These are phyloP conservation scores for Helicoverpa assulta DNA, from an alignment of 2,888 invertebrate species.

Conservation along the genomic window DNA sequence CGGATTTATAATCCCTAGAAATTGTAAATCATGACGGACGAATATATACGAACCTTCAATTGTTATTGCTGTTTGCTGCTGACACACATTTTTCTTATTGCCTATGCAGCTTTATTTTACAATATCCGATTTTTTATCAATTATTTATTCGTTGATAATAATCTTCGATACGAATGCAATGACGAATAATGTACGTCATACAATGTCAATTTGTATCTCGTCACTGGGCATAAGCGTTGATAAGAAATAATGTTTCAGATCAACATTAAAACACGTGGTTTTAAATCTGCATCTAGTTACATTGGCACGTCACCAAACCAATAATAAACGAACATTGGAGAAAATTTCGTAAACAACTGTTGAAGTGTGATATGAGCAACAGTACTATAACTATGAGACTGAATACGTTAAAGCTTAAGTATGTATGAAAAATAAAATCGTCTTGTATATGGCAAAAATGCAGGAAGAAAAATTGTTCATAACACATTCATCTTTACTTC, in stretches of 20 bases:
- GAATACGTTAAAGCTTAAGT: not conserved
- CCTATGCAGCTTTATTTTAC: not conserved
- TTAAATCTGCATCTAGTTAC: conserved; percentile 54
- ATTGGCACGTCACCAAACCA: conserved; percentile 62
- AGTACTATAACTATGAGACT: conserved; percentile 30
- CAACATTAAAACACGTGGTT: conserved; percentile 56
- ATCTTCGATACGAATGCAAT: not conserved
- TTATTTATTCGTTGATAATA: not conserved
- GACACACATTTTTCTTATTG: conserved; percentile 9
- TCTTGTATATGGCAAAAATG: conserved; percentile 29
- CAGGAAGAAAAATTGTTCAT: conserved; percentile 11
- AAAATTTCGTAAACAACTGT: conserved; percentile 60
- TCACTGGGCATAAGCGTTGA: conserved; percentile 39
- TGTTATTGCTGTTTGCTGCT: conserved; percentile 50
- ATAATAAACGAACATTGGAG: conserved; percentile 63
- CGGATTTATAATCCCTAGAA: conserved; percentile 49
- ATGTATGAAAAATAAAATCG: conserved; percentile 1
- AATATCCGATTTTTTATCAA: not conserved
- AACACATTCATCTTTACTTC: not conserved
- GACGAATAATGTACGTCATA: not conserved
- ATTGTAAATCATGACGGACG: conserved; percentile 42
- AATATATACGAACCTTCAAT: conserved; percentile 12
- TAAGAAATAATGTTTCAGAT: conserved; percentile 47
- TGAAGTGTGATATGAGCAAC: conserved; percentile 58
- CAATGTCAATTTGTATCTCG: conserved; percentile 21